Evolutionary conservation across 2,113 vertebrate genomes (phyloP).

Genomic region (Sylvietta virens): DNA sequence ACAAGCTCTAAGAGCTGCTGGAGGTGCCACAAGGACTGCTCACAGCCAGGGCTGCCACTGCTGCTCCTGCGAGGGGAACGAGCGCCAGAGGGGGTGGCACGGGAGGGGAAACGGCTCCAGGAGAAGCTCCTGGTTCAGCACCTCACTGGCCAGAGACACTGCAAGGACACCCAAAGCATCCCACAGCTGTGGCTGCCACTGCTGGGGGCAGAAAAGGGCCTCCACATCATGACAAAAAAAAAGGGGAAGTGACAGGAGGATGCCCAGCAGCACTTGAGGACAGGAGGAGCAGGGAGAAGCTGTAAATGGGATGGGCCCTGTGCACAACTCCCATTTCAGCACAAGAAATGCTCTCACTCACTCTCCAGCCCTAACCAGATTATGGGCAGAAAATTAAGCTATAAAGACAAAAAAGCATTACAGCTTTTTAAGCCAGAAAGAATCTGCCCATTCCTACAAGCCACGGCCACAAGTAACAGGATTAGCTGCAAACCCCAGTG

Average conservation of each 20-base stretch:
- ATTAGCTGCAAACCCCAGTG: background rate
- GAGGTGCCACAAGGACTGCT: background rate
- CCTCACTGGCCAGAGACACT: background rate
- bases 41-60: background rate
- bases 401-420: constrained; percentile 37
- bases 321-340: background rate
- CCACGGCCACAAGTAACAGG: background rate
- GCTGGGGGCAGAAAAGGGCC: background rate
- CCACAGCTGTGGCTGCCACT: background rate
- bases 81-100: background rate
- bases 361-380: constrained; percentile 1
- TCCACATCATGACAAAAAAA: background rate
- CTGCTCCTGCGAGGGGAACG: fast-evolving
- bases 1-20: background rate
- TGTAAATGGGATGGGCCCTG: background rate
- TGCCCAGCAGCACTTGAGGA: background rate
- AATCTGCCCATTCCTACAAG: background rate
- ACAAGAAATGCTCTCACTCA: background rate
- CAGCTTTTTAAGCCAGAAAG: constrained; percentile 6
- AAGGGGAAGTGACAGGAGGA: background rate
- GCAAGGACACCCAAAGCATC: background rate
- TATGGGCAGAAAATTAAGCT: constrained; percentile 6
- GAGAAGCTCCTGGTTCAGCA: background rate
- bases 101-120: background rate
- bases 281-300: background rate